Conservation (phyloP, 2,797 vertebrate genomes). For the Cryptoprocta ferox region DNA sequence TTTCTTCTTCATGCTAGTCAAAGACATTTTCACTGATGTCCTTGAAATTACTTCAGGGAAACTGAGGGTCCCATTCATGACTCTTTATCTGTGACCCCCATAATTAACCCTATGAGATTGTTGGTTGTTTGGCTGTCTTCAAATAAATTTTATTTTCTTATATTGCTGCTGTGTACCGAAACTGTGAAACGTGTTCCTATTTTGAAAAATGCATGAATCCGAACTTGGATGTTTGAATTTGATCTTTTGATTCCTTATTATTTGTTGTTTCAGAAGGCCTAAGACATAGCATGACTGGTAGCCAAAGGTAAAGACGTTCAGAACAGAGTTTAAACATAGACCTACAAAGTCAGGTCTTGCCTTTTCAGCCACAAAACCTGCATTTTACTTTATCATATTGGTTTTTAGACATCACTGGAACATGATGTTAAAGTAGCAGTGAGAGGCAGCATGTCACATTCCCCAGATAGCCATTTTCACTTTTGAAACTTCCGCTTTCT, state of each 20-base stretch:
- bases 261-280: background rate
- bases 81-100: background rate
- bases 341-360: background rate
- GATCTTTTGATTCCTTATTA: background rate
- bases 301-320: background rate
- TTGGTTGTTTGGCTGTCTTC: background rate
- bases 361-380: background rate
- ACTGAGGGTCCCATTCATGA: background rate
- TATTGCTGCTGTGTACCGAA: background rate
- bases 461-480: background rate
- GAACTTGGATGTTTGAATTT: background rate
- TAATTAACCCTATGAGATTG: background rate
- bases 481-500: no score
- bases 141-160: slow-evolving; percentile 24
- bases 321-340: background rate
- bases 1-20: background rate
- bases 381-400: background rate
- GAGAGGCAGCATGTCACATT: background rate
- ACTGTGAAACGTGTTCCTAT: background rate
- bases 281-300: background rate
- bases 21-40: background rate
- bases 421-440: background rate
- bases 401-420: background rate
- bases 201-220: background rate
- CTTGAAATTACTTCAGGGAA: slow-evolving; percentile 19